Evolutionary conservation across 2,113 vertebrate genomes (phyloP).

Genomic region (Saguinus imperator): DNA sequence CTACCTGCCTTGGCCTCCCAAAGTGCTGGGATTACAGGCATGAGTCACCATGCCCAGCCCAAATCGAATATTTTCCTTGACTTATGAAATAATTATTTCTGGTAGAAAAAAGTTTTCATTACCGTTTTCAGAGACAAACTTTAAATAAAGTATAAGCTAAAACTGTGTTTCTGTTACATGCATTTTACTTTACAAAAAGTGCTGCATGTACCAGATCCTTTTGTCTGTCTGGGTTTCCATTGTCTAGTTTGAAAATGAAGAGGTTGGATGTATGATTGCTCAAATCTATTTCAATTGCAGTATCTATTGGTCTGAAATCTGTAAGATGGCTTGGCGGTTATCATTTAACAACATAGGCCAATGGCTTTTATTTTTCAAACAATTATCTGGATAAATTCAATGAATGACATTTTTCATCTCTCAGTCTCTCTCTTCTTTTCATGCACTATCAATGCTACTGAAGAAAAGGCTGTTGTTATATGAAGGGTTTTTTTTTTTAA

Average conservation of each 20-base stretch:
- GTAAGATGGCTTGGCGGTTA: not conserved
- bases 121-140: not conserved
- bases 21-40: too few species aligned
- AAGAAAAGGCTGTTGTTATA: not conserved
- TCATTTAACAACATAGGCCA: not conserved
- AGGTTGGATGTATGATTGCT: not conserved
- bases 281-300: not conserved
- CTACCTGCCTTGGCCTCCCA: too few species aligned
- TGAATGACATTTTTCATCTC: not conserved
- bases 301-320: not conserved
- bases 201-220: not conserved
- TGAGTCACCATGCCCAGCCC: too few species aligned
- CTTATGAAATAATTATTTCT: not conserved
- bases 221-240: accelerated
- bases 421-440: not conserved
- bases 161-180: not conserved
- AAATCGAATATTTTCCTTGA: not conserved
- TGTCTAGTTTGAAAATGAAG: not conserved
- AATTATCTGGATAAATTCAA: not conserved
- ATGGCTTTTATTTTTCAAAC: not conserved
- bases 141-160: not conserved
- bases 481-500: not conserved
- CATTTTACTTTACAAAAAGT: not conserved
- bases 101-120: not conserved
- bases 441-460: not conserved